phyloP scores from a whole-genome alignment of 2,888 invertebrate genomes.

The Platycheirus rosarum region DNA sequence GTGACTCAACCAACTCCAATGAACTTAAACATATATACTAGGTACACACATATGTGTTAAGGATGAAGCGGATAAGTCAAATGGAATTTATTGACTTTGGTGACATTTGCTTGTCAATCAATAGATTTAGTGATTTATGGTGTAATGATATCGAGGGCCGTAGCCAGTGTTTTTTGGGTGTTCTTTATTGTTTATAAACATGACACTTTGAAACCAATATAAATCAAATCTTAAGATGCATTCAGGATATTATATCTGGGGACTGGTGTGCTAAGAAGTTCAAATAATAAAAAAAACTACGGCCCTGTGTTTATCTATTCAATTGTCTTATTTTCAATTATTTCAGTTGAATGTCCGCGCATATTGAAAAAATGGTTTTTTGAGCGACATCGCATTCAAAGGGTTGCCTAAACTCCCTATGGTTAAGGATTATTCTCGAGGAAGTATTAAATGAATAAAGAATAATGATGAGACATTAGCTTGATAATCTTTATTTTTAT shows the following conservation, averaged over 20 bases:
- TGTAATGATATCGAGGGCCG: neutral
- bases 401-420: conserved; percentile 10
- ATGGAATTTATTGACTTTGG: conserved; percentile 59
- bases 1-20: conserved; percentile 8
- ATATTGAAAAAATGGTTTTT: conserved; percentile 50
- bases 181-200: too few species aligned
- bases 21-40: neutral
- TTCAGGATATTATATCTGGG: too few species aligned
- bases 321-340: conserved; percentile 30
- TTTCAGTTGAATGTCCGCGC: conserved; percentile 39
- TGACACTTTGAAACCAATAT: too few species aligned
- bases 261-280: too few species aligned
- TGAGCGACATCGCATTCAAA: conserved; percentile 46
- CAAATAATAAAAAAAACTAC: too few species aligned
- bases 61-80: conserved; percentile 61
- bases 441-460: neutral
- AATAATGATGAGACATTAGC: too few species aligned
- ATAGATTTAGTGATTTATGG: conserved; percentile 61
- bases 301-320: too few species aligned
- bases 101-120: conserved; percentile 66
- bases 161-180: too few species aligned
- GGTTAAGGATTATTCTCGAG: neutral
- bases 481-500: too few species aligned
- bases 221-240: too few species aligned
- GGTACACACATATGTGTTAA: conserved; percentile 39